Percentiles rank a stretch among this genome's conserved stretches.
Conservation (phyloP, 2,113 vertebrate species). For the Charadrius vociferus region DNA sequence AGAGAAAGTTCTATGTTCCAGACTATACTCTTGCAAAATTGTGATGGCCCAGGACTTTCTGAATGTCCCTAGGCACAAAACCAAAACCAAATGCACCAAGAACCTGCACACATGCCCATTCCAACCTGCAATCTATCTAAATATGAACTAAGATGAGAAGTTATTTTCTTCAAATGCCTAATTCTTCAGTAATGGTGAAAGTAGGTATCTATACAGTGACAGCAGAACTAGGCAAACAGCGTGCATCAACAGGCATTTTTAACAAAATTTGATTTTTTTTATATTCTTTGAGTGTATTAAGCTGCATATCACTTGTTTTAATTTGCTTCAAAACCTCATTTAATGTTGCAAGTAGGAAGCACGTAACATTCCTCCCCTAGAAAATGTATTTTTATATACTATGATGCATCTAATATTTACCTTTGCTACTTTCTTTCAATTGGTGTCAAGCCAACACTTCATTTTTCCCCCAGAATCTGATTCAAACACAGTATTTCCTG, state of each 20-base stretch:
- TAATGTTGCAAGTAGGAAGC: neutral
- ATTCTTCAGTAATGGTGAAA: neutral
- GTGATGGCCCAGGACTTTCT: accelerated
- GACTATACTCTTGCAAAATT: neutral
- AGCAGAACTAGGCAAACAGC: neutral
- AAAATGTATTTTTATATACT: neutral
- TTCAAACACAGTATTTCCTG: neutral
- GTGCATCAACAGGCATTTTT: neutral
- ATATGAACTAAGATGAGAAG: neutral
- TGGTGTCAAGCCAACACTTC: neutral
- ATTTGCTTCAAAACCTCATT: neutral
- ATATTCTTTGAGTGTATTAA: neutral
- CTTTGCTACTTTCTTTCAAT: neutral
- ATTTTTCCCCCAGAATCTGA: neutral
- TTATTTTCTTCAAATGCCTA: neutral
- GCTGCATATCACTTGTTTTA: neutral
- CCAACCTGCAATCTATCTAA: neutral
- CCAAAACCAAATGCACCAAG: neutral
- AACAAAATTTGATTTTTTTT: neutral
- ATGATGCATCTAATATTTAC: neutral
- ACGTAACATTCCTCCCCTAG: neutral
- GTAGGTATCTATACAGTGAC: neutral
- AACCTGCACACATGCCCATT: neutral
- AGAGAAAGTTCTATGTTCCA: neutral
- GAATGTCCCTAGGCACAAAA: neutral